Percentiles rank a stretch among this genome's conserved stretches.
Evolutionary conservation across 2,113 vertebrate species (phyloP).

Genomic region (Leucoraja erinaceus): DNA sequence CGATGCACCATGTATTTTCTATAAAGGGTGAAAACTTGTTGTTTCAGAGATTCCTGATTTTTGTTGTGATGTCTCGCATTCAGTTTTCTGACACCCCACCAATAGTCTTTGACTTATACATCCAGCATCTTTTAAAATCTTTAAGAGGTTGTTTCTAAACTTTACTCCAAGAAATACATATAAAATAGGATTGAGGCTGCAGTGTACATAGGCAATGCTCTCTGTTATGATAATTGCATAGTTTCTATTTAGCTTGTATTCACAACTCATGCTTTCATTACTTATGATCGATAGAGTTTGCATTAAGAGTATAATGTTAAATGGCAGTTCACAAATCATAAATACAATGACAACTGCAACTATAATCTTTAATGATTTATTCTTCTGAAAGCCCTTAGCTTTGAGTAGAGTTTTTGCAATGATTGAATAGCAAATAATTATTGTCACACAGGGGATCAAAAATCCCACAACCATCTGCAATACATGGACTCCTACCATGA

Average conservation of each 20-base stretch:
- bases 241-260: slow-evolving; percentile 31
- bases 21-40: slow-evolving; percentile 47
- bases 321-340: slow-evolving; percentile 53
- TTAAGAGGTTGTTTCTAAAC: slow-evolving; percentile 54
- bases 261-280: neutral
- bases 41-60: slow-evolving; percentile 44
- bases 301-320: slow-evolving; percentile 48
- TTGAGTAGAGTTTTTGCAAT: slow-evolving; percentile 51
- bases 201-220: slow-evolving; percentile 52
- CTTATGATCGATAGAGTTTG: slow-evolving; percentile 30
- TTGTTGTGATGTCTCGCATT: slow-evolving; percentile 49
- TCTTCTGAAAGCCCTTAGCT: slow-evolving; percentile 48
- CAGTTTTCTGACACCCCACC: slow-evolving; percentile 33
- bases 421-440: slow-evolving; percentile 51
- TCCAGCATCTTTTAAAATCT: slow-evolving; percentile 48
- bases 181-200: slow-evolving; percentile 57
- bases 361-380: slow-evolving; percentile 54
- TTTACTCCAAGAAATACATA: slow-evolving; percentile 57
- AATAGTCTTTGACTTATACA: slow-evolving; percentile 39
- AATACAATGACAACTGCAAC: slow-evolving; percentile 49
- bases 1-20: slow-evolving; percentile 24
- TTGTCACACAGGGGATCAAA: slow-evolving; percentile 50
- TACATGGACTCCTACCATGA: slow-evolving; percentile 42
- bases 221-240: slow-evolving; percentile 45
- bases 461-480: slow-evolving; percentile 51